Evolutionary conservation across 1,140 invertebrate species (phyloP), one percentile per base, ranked within the genome.

Genomic region (Periplaneta americana): DNA sequence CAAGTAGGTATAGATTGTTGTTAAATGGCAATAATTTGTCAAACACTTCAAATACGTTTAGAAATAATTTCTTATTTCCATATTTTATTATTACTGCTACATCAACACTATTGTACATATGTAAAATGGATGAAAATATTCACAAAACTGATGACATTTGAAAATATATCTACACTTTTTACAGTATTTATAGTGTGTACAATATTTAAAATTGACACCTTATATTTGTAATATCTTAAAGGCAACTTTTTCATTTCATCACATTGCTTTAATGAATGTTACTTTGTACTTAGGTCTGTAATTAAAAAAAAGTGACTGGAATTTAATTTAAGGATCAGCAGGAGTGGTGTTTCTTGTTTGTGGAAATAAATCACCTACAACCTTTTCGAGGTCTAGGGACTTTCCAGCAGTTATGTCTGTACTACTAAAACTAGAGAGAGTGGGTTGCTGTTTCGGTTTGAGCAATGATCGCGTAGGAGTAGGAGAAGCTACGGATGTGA

Each of bases 331-430:
- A 66, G 32, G 34, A 15, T 75, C 75, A 75, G 32, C 18, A 75
- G 34, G 32, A 75, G 32, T n/a, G 31, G 75, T 75, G 33, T 75
- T 75, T 32, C 75, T 75, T 31, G 33, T 36, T 34, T 78, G 34
- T 36, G 76, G 76, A 78, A 78, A 78, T 15, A 78, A 28, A 36
- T 78, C 76, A 39, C 76, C 34, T 31, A 78, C 76, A 78, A 78
- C 76, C 11, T 78, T 34, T 28, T 78, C 76, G 17, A 78, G 36
- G 28, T 66, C 48, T 3, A 48, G 3, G 5, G 39, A 48, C n/a
- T 48, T 48, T 22, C 4, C 39, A 15, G 39, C 17, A 35, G 76
- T 15, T 22, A 35, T 22, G n/a, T 35, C 76, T 35, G 35, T 34
- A 35, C 28, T n/a, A 34, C 33, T 77, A 15, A 34, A 77, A 15